Conservation (phyloP, 2,888 invertebrate genomes). For the Archips xylosteana region DNA sequence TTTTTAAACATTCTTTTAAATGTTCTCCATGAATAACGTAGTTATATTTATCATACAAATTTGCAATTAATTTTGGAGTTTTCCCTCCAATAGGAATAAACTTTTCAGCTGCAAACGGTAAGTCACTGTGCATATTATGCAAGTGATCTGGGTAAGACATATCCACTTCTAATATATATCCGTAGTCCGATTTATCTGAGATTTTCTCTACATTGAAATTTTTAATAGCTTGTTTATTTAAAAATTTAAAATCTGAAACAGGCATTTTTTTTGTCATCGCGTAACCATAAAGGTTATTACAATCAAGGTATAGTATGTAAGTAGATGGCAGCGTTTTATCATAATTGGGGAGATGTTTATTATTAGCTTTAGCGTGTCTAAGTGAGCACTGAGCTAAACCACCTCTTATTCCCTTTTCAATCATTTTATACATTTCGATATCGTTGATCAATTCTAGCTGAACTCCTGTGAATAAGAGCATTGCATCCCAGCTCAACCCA, state of each 20-base stretch:
- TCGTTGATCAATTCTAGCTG: neutral
- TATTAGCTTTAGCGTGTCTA: slow-evolving; percentile 1
- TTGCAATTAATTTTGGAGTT: slow-evolving; percentile 42
- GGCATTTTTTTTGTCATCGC: slow-evolving; percentile 2
- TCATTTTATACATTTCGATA: neutral
- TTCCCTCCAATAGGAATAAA: slow-evolving; percentile 35
- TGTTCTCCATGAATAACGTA: slow-evolving; percentile 31
- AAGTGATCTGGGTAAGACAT: slow-evolving; percentile 49
- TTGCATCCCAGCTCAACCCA: slow-evolving; percentile 48
- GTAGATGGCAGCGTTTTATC: neutral
- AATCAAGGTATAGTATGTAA: neutral
- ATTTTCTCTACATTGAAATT: slow-evolving; percentile 18
- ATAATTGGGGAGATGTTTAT: neutral
- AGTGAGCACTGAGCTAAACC: slow-evolving; percentile 2
- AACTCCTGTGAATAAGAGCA: slow-evolving; percentile 26
- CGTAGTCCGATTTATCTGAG: slow-evolving; percentile 39
- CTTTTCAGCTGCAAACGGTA: slow-evolving; percentile 48
- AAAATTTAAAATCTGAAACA: neutral
- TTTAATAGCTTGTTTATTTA: neutral
- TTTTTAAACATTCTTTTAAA: slow-evolving; percentile 26
- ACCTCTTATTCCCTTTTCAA: neutral
- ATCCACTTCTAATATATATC: slow-evolving; percentile 55
- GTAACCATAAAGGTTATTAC: neutral
- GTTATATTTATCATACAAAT: slow-evolving; percentile 39
- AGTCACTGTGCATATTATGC: slow-evolving; percentile 51